Percentiles rank a stretch among this genome's conserved stretches.
These are phyloP conservation scores for Eulemur macaco DNA, from an alignment of 2,113 vertebrate genomes.

Conservation along the genomic window DNA sequence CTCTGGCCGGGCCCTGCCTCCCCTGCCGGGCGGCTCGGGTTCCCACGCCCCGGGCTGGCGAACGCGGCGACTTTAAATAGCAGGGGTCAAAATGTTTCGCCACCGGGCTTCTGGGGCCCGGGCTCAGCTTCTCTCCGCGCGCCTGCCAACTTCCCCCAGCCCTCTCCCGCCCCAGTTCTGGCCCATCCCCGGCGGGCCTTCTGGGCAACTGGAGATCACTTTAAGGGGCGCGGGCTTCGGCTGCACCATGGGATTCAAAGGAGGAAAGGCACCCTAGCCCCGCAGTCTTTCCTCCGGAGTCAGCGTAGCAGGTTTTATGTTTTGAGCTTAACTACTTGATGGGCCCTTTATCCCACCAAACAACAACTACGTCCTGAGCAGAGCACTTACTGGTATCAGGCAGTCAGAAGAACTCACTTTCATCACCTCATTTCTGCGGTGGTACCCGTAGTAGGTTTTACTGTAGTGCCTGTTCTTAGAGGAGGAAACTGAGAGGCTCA, in stretches of 20 bases:
- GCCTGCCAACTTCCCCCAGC: neutral
- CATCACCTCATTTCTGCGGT: neutral
- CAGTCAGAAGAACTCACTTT: neutral
- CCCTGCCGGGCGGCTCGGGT: slow-evolving; percentile 75
- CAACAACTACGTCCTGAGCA: neutral
- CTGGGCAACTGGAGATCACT: neutral
- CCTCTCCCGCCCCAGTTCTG: neutral
- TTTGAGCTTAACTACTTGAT: neutral
- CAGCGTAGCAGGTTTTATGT: neutral
- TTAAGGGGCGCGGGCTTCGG: neutral
- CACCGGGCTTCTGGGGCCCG: slow-evolving; percentile 50
- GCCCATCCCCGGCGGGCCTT: neutral
- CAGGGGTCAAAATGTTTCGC: slow-evolving; percentile 77
- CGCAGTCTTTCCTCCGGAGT: neutral
- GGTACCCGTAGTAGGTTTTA: neutral
- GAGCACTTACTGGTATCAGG: too few species aligned
- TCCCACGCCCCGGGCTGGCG: slow-evolving; percentile 86
- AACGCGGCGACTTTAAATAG: slow-evolving; percentile 91
- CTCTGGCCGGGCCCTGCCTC: slow-evolving; percentile 79
- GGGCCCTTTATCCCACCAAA: neutral
- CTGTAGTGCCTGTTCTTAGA: neutral
- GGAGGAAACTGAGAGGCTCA: neutral
- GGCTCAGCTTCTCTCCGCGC: slow-evolving; percentile 24
- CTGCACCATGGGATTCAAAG: accelerated
- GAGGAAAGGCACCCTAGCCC: neutral